A percentile compares a stretch with the other conserved stretches of the same genome.
phyloP scores from a whole-genome alignment of 2,888 invertebrate genomes.

The Hylaea fasciaria region DNA sequence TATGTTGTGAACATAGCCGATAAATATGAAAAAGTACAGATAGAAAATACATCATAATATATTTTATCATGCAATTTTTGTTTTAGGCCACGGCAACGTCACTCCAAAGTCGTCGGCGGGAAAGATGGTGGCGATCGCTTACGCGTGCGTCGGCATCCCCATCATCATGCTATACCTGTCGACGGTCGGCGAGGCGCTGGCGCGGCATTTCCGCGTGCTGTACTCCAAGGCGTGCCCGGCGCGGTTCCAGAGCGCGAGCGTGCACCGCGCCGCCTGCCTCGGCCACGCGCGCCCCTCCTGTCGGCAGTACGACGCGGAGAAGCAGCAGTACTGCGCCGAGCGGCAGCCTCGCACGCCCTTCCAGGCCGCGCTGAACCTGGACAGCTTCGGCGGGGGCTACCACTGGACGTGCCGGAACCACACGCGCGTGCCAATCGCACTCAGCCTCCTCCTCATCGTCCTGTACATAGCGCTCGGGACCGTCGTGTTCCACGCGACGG shows the following conservation, averaged over 20 bases:
- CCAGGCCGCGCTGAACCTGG: constrained; percentile 75
- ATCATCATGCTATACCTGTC: constrained; percentile 94
- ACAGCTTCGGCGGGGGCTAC: constrained; percentile 68
- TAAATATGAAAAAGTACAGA: too few relatives aligned
- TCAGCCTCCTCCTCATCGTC: constrained; percentile 93
- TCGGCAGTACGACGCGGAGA: constrained; percentile 56
- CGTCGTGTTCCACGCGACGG: constrained; percentile 94
- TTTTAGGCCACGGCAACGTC: constrained; percentile 92
- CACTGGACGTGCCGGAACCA: constrained; percentile 82
- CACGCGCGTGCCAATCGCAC: constrained; percentile 93
- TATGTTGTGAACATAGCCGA: too few relatives aligned
- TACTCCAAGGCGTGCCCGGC: constrained; percentile 84
- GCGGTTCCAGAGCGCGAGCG: constrained; percentile 52
- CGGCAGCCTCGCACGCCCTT: constrained; percentile 69
- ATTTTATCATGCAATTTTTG: too few relatives aligned
- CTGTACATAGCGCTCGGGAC: constrained; percentile 96
- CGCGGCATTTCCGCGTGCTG: constrained; percentile 90
- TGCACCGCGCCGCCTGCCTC: constrained; percentile 61
- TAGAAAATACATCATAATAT: too few relatives aligned
- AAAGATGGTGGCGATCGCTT: constrained; percentile 91
- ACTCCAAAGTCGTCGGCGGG: constrained; percentile 92
- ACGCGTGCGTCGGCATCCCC: constrained; percentile 94
- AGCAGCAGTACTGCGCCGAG: constrained; percentile 51
- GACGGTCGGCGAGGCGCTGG: constrained; percentile 93
- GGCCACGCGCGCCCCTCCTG: constrained; percentile 48